These are phyloP conservation scores for Pomatorhinus ruficollis DNA, from an alignment of 2,113 vertebrate genomes.

Conservation along the genomic window DNA sequence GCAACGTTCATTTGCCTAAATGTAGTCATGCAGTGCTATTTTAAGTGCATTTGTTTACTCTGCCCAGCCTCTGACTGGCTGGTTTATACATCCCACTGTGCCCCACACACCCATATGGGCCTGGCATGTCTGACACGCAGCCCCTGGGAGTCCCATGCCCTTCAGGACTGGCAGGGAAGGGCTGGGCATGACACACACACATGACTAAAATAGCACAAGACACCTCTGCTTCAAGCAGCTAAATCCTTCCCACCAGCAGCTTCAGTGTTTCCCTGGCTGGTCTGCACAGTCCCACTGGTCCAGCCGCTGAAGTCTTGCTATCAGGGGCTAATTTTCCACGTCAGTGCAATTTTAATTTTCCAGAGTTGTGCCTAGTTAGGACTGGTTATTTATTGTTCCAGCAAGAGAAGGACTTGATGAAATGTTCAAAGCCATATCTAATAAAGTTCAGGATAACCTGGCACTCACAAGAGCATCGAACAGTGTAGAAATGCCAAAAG, in stretches of 20 bases:
- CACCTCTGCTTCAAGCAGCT: background rate
- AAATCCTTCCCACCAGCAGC: background rate
- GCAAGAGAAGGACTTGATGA: background rate
- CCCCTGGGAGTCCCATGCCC: background rate
- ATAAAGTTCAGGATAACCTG: background rate
- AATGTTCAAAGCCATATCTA: conserved; percentile 5
- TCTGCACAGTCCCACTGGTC: background rate
- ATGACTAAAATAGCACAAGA: background rate
- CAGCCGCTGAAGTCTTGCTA: background rate
- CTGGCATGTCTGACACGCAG: background rate
- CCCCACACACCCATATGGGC: background rate
- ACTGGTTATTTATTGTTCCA: conserved; percentile 17
- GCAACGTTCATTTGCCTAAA: background rate
- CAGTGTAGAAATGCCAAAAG: conserved; percentile 11
- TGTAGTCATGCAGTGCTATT: background rate
- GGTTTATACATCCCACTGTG: background rate
- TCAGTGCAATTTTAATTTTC: conserved; percentile 21
- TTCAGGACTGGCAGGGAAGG: background rate
- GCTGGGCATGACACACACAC: background rate
- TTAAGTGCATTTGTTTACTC: background rate
- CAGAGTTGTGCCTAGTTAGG: background rate
- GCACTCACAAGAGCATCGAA: background rate
- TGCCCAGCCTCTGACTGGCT: background rate
- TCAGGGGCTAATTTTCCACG: background rate
- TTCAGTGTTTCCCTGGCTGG: background rate